phyloP scores from a whole-genome alignment of 37 sponge, comb jelly and placozoan genomes.

The Oscarella lobularis region DNA sequence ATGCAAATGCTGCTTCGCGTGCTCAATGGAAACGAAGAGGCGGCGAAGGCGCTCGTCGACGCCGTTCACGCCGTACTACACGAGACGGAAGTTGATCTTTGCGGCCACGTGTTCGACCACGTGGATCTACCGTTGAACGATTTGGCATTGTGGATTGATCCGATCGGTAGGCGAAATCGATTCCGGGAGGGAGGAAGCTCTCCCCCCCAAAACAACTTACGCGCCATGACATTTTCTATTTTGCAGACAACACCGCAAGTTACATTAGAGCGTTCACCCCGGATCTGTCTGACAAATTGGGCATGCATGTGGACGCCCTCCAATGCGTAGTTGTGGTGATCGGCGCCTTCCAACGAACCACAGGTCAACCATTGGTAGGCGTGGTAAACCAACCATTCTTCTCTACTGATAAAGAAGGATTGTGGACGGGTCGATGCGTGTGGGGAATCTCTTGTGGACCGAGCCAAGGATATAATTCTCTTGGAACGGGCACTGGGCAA shows the following conservation, averaged over 20 bases:
- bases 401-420: not conserved
- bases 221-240: no score
- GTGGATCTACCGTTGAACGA: conserved; percentile 6
- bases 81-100: not conserved
- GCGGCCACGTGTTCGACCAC: not conserved
- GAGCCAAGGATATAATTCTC: not conserved
- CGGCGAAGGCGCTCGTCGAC: conserved; percentile 9
- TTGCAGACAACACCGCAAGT: not conserved
- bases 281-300: not conserved
- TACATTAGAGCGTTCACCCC: not conserved
- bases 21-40: not conserved
- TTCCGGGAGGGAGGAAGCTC: no score
- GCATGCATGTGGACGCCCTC: conserved; percentile 10
- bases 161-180: conserved; percentile 36
- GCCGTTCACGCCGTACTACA: conserved; percentile 5
- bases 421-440: conserved; percentile 17
- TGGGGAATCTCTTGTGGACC: conserved; percentile 26
- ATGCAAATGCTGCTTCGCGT: conserved; percentile 3
- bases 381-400: conserved; percentile 47
- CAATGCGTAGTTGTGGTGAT: conserved; percentile 32
- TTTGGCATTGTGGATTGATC: conserved; percentile 50
- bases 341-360: conserved; percentile 18
- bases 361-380: conserved; percentile 23
- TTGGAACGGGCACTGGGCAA: not conserved
- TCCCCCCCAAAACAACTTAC: no score